These are phyloP conservation scores for Saguinus midas DNA, from an alignment of 2,113 vertebrate species.

Conservation along the genomic window DNA sequence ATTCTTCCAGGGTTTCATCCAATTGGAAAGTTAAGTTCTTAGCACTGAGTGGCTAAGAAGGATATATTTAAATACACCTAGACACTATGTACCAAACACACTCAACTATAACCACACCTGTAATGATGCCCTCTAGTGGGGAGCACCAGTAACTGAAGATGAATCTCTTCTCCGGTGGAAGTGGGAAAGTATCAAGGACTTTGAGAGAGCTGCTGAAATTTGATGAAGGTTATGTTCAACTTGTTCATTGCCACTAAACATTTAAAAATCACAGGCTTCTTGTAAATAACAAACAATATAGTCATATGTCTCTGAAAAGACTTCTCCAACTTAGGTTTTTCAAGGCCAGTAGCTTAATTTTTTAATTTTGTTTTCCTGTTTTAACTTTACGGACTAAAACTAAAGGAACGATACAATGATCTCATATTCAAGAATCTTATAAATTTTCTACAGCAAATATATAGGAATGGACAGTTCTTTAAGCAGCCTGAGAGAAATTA, in stretches of 20 bases:
- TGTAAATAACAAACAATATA: background rate
- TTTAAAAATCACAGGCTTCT: background rate
- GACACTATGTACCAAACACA: background rate
- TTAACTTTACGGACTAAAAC: background rate
- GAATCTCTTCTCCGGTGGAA: background rate
- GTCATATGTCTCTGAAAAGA: background rate
- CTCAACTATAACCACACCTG: background rate
- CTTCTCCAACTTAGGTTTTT: background rate
- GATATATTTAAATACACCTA: background rate
- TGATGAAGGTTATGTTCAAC: background rate
- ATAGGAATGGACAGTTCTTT: background rate
- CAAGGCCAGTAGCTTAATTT: background rate
- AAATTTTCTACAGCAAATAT: background rate
- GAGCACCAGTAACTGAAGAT: no score
- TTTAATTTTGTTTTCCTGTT: background rate
- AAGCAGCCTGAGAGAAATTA: background rate
- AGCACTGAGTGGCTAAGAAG: background rate
- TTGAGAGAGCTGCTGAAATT: background rate
- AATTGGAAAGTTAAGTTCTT: background rate
- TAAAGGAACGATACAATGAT: background rate
- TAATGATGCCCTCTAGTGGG: background rate
- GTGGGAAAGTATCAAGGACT: accelerated
- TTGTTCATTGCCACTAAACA: background rate
- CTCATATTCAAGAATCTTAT: background rate
- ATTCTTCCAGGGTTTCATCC: background rate